Percentiles rank a stretch among this genome's conserved stretches.
Evolutionary conservation across 2,113 vertebrate genomes (phyloP).

Genomic region (Falco punctatus): DNA sequence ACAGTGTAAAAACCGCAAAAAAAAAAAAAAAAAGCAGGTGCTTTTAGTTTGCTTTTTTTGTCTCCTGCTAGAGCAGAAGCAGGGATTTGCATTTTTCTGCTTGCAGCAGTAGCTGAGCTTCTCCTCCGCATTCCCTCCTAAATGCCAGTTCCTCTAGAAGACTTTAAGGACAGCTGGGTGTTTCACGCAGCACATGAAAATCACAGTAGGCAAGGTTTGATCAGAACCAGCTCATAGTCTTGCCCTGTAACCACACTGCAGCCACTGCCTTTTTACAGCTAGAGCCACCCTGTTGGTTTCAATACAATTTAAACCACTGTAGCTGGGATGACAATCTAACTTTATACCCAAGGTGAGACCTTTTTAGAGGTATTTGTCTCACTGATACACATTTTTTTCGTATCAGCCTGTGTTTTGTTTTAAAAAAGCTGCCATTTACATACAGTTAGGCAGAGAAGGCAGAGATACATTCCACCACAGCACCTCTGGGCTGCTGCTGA

Average conservation of each 20-base stretch:
- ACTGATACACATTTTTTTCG: background rate
- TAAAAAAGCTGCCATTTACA: background rate
- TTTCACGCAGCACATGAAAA: background rate
- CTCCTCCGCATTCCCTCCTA: background rate
- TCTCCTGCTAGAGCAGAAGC: background rate
- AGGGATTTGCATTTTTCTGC: constrained; percentile 24
- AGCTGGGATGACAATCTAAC: background rate
- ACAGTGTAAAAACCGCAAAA: background rate
- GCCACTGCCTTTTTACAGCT: background rate
- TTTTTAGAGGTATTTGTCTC: background rate
- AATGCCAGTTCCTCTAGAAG: background rate
- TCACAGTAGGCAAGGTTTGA: background rate
- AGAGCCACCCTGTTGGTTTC: background rate
- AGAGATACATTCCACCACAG: background rate
- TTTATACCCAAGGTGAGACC: background rate
- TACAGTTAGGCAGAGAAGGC: background rate
- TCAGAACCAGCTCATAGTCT: background rate
- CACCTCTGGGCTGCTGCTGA: background rate
- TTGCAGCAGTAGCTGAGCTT: background rate
- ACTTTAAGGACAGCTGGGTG: background rate
- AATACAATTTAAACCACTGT: background rate
- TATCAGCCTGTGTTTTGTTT: background rate
- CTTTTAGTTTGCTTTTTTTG: background rate
- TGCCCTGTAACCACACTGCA: background rate
- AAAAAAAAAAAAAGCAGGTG: background rate